Percentiles rank a stretch among this genome's conserved stretches.
phyloP scores from a whole-genome alignment of 2,113 vertebrate species.

The Nothocercus julius region DNA sequence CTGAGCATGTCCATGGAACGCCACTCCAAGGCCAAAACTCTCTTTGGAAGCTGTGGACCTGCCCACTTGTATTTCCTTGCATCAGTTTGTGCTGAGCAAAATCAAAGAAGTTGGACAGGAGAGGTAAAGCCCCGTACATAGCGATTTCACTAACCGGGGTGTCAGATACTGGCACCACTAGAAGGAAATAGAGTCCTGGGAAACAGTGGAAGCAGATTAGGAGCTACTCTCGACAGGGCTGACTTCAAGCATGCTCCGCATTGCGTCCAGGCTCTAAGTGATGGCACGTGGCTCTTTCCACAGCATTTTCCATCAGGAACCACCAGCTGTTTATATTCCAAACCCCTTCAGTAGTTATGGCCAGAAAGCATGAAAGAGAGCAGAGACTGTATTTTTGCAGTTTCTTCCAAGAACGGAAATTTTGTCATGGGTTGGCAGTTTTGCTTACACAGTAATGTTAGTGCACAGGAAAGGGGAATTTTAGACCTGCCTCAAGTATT shows the following conservation, averaged over 20 bases:
- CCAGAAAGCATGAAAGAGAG: not conserved
- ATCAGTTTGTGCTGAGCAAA: too few species aligned
- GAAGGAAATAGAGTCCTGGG: not conserved
- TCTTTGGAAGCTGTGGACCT: accelerated
- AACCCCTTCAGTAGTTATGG: not conserved
- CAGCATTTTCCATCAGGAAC: accelerated
- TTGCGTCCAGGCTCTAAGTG: not conserved
- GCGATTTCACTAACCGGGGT: too few species aligned
- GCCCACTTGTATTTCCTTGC: not conserved
- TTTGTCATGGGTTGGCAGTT: not conserved
- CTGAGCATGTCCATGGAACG: accelerated
- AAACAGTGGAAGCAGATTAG: accelerated
- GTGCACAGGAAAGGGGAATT: too few species aligned
- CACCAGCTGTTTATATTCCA: not conserved
- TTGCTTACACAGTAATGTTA: not conserved
- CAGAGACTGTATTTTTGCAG: not conserved
- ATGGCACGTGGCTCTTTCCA: accelerated
- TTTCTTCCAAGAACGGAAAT: not conserved
- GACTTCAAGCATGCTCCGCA: not conserved
- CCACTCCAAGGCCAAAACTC: not conserved
- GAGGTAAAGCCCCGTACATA: too few species aligned
- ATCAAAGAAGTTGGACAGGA: not conserved
- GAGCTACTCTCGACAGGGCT: not conserved
- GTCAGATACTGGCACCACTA: accelerated
- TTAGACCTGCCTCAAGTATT: not conserved